A percentile compares a stretch with the other conserved stretches of the same genome.
Evolutionary conservation across 1,140 invertebrate genomes (phyloP).

Genomic region (Papilio polytes): DNA sequence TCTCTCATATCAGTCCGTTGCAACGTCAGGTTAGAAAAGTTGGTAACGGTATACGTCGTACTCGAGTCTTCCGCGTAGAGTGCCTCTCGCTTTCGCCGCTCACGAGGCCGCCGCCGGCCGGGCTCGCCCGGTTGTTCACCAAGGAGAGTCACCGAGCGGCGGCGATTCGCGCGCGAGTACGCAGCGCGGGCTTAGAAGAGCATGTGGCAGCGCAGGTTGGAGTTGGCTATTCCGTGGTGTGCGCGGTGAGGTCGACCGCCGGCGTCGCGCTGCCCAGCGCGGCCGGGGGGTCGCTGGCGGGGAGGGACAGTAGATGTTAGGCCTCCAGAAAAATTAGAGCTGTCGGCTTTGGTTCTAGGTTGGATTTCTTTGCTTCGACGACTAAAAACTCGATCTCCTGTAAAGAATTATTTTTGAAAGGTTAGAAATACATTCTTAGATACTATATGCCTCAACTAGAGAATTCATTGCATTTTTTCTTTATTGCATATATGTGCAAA

Average conservation of each 20-base stretch:
- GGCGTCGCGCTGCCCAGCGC: conserved; percentile 85
- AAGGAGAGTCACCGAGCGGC: conserved; percentile 27
- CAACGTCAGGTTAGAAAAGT: conserved; percentile 63
- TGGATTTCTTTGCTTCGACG: conserved; percentile 94
- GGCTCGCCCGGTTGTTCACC: not conserved
- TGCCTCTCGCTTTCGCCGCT: conserved; percentile 39
- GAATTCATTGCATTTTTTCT: too few relatives aligned
- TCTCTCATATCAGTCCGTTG: conserved; percentile 71
- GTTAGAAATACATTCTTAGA: not conserved
- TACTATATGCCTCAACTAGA: too few relatives aligned
- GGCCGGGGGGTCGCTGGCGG: conserved; percentile 88
- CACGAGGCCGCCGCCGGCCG: not conserved
- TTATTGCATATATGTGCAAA: too few relatives aligned
- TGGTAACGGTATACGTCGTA: conserved; percentile 47
- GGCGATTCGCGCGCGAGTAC: not conserved
- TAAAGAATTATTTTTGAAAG: conserved; percentile 38
- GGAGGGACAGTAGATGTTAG: conserved; percentile 93
- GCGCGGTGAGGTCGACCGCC: conserved; percentile 86
- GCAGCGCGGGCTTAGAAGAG: conserved; percentile 72
- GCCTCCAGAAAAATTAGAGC: conserved; percentile 94
- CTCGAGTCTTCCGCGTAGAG: conserved; percentile 58
- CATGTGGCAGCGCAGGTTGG: conserved; percentile 84
- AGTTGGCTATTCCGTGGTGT: conserved; percentile 84
- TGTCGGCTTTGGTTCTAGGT: conserved; percentile 94
- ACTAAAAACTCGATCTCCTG: conserved; percentile 96